Base-by-base conservation (phyloP, 2,797 vertebrate genomes). In the Pseudochaenichthys georgianus region DNA sequence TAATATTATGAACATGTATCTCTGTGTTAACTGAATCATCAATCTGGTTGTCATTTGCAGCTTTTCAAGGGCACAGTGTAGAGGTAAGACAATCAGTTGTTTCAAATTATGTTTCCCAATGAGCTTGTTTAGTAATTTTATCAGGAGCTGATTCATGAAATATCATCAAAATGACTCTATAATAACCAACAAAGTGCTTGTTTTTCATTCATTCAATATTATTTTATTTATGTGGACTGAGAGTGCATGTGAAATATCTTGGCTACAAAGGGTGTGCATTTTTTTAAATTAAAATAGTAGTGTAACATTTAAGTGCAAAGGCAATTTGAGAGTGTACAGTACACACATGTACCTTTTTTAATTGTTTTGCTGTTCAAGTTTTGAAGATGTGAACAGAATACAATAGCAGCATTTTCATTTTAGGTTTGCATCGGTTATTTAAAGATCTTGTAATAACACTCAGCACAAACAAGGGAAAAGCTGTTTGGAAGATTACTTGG, bases 1-100 rank as follows among this genome's bases (percentile, higher is more conserved):
- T 73, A 82, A 78, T 70, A 87, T 81, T 81, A 45, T 68, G 57
- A 70, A 60, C 66, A 59, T 67, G 76, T 62, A 59, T 77, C 58
- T 52, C 57, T 64, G 31, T 46, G 68, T 83, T 84, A 84, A 84
- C 71, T 67, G 70, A 78, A 81, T 81, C 85, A 85, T 86, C 87
- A 73, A 77, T 85, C 85, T 64, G 19, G 38, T 68, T 91, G 88
- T 81, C 79, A 78, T 75, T 72, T 70, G 28, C 41, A 59, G 55
- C 50, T 70, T 81, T 79, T 79, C 81, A 77, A 80, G 72, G 77
- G 70, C 66, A 73, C 79, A 31, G 17, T 48, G 55, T 75, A 58
- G 65, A 75, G 66, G 61, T 80, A 73, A 81, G 73, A 75, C 78
- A 80, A 84, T 86, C 80, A 79, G 65, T 72, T 72, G 70, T 75